Evolutionary conservation across 2,888 invertebrate species (phyloP).

Genomic region (Caenorhabditis sp.): DNA sequence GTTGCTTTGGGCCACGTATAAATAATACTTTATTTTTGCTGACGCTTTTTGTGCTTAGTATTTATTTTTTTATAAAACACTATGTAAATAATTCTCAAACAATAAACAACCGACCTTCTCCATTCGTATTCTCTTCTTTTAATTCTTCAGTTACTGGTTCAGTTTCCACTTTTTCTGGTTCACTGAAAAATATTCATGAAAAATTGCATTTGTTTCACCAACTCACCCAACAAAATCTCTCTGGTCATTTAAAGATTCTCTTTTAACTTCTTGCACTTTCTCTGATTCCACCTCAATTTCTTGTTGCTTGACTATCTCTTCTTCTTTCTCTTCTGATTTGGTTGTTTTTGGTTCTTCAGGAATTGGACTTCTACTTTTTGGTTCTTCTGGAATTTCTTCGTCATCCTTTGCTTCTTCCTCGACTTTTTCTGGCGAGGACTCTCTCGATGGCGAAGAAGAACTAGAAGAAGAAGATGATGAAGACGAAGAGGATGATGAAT

Average conservation of each 20-base stretch:
- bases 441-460: background rate
- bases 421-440: background rate
- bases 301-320: background rate
- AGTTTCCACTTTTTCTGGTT: background rate
- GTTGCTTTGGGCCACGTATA: background rate
- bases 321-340: background rate
- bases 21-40: background rate
- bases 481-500: background rate
- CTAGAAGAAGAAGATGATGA: background rate
- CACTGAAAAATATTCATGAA: background rate
- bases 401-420: background rate
- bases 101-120: background rate
- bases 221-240: too few species aligned
- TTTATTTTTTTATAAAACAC: too few species aligned
- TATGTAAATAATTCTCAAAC: too few species aligned
- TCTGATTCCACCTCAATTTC: too few species aligned
- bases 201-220: too few species aligned
- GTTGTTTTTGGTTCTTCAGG: constrained; percentile 5
- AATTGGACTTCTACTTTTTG: background rate
- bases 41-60: too few species aligned
- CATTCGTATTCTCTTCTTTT: constrained; percentile 5
- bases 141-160: constrained; percentile 3
- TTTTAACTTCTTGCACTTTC: too few species aligned
- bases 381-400: constrained; percentile 2
- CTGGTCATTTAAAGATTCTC: too few species aligned